Percentiles rank a stretch among this genome's conserved stretches.
phyloP scores from a whole-genome alignment of 2,888 invertebrate genomes.

The Molorchus minor region DNA sequence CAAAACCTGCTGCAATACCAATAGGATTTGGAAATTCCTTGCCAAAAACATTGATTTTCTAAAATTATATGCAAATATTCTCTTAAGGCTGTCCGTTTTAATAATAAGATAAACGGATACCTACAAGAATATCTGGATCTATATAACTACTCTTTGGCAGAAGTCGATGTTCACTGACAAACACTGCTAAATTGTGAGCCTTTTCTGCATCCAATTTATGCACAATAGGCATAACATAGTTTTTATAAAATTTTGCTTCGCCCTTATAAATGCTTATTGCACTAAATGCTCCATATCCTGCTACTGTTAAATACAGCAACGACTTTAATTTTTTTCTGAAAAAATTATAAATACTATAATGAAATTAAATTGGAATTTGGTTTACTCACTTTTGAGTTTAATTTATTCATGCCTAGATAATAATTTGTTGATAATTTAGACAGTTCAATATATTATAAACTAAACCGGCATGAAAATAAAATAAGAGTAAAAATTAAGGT shows the following conservation, averaged over 20 bases:
- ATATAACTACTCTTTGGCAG: slow-evolving; percentile 69
- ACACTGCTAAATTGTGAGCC: slow-evolving; percentile 82
- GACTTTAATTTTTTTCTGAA: slow-evolving; percentile 76
- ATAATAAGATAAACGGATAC: slow-evolving; percentile 63
- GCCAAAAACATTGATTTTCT: slow-evolving; percentile 78
- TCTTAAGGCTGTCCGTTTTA: no score
- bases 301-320: slow-evolving; percentile 70
- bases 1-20: slow-evolving; percentile 99
- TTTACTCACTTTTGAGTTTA: background rate
- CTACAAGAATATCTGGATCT: slow-evolving; percentile 75
- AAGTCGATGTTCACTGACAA: slow-evolving; percentile 78
- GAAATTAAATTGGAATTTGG: background rate
- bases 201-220: slow-evolving; percentile 81
- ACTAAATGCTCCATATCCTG: slow-evolving; percentile 73
- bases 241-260: slow-evolving; percentile 81
- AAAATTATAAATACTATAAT: slow-evolving; percentile 36
- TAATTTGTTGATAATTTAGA: background rate
- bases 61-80: slow-evolving; percentile 43
- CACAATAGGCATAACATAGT: slow-evolving; percentile 75
- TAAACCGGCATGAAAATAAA: background rate
- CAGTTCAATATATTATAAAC: background rate
- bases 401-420: background rate
- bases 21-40: slow-evolving; percentile 85
- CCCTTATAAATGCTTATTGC: slow-evolving; percentile 77
- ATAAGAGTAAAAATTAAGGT: background rate